phyloP scores from a whole-genome alignment of 2,888 invertebrate species.

The Xestia ashworthii region DNA sequence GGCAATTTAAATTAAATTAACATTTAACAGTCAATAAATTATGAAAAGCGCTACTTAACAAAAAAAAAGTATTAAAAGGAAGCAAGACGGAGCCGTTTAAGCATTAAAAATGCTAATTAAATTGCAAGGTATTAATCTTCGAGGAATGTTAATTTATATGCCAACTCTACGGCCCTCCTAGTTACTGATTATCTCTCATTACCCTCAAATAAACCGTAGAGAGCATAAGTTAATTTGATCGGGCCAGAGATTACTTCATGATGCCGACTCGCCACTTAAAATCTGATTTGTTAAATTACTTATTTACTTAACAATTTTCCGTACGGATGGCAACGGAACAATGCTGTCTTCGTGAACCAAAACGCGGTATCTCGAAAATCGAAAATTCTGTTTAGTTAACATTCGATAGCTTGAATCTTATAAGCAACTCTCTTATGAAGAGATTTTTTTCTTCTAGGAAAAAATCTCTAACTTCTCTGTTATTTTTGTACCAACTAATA shows the following conservation, averaged over 20 bases:
- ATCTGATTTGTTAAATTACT: constrained; percentile 83
- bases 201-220: constrained; percentile 81
- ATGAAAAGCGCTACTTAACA: constrained; percentile 1
- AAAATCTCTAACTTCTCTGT: background rate
- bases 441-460: no score
- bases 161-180: constrained; percentile 73
- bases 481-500: background rate
- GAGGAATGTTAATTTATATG: constrained; percentile 70
- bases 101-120: constrained; percentile 45
- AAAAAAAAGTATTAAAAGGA: constrained; percentile 28
- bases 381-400: background rate
- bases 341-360: background rate
- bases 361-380: background rate
- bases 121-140: constrained; percentile 35
- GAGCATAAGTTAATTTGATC: constrained; percentile 85
- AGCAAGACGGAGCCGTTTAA: constrained; percentile 42
- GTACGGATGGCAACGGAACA: constrained; percentile 48
- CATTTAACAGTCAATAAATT: constrained; percentile 40
- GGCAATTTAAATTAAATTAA: constrained; percentile 48
- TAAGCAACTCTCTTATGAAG: no score
- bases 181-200: constrained; percentile 82
- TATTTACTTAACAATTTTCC: constrained; percentile 80
- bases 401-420: background rate
- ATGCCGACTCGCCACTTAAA: constrained; percentile 76
- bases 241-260: constrained; percentile 76